Conservation (phyloP, 2,113 vertebrate species). For the Monopterus albus region DNA sequence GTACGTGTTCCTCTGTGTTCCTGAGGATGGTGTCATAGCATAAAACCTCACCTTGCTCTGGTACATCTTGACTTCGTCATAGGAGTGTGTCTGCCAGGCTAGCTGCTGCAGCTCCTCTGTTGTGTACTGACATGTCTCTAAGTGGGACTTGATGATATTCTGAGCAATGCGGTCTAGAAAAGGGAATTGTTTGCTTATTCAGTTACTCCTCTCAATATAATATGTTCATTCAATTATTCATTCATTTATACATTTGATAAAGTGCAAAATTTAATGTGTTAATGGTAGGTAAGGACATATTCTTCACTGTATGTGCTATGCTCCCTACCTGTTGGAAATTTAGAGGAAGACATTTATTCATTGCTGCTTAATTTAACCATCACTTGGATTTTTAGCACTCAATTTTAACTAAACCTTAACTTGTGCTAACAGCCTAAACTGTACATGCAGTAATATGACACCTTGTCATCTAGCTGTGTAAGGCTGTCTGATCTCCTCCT, state of each 20-base stretch:
- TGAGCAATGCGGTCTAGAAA: constrained; percentile 95
- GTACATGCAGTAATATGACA: constrained; percentile 41
- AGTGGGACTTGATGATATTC: constrained; percentile 99
- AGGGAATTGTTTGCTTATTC: constrained; percentile 12
- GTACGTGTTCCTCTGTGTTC: too few relatives aligned
- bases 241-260: constrained; percentile 2
- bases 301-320: constrained; percentile 5
- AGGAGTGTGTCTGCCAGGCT: constrained; percentile 98
- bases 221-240: too few relatives aligned
- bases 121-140: constrained; percentile 99
- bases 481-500: constrained; percentile 65
- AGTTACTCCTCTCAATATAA: constrained; percentile 1
- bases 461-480: constrained; percentile 51
- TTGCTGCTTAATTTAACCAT: not conserved
- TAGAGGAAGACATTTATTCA: not conserved
- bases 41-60: constrained; percentile 94
- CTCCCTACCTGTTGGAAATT: not conserved
- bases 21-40: not conserved
- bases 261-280: not conserved
- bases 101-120: constrained; percentile 97
- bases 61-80: constrained; percentile 98
- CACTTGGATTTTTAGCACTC: constrained; percentile 24
- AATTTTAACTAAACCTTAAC: constrained; percentile 17
- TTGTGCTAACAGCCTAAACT: constrained; percentile 19
- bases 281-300: not conserved